These are phyloP conservation scores for Phrynocephalus forsythii DNA, from an alignment of 2,797 vertebrate genomes.

Conservation along the genomic window DNA sequence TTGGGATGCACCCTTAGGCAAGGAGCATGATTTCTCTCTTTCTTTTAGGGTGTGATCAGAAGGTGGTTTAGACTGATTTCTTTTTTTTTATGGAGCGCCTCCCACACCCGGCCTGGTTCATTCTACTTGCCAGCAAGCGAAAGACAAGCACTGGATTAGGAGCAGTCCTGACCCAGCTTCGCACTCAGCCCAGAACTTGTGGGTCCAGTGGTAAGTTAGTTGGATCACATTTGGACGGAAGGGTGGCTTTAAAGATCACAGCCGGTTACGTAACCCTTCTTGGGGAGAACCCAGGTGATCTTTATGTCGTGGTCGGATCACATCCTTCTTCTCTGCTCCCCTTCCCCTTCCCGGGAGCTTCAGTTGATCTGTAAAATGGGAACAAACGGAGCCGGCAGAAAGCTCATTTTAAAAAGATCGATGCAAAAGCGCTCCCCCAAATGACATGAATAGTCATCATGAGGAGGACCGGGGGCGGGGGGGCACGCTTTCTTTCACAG, in stretches of 20 bases:
- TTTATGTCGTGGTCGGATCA: accelerated
- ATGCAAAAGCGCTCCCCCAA: background rate
- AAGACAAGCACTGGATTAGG: no score
- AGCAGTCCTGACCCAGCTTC: no score
- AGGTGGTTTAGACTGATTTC: no score
- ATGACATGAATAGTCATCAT: background rate
- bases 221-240: no score
- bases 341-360: background rate
- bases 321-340: background rate
- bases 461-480: background rate
- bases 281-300: no score
- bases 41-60: no score
- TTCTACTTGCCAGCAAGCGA: no score
- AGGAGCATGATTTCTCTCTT: no score
- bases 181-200: no score
- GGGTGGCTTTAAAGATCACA: background rate
- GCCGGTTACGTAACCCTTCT: background rate
- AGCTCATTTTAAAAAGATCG: background rate
- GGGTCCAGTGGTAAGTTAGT: no score
- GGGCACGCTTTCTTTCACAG: background rate
- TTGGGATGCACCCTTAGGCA: background rate
- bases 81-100: no score
- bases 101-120: no score
- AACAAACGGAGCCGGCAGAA: background rate
- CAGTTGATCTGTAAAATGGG: background rate